Conservation (phyloP, 2,888 invertebrate species). For the Ditylenchus weischeri region DNA sequence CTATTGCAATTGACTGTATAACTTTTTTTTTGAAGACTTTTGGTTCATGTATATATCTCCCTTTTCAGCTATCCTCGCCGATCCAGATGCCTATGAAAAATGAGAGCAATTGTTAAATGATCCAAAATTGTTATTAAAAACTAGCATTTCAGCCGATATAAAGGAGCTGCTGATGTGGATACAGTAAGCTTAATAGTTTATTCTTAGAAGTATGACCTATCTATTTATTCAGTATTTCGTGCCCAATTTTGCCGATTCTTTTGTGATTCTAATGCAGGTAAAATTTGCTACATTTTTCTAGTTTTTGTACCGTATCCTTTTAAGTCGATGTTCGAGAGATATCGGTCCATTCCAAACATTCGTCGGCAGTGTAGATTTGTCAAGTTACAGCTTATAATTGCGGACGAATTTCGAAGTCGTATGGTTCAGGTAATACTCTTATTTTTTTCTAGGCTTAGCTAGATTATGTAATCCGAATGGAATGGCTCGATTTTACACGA, state of each 20-base stretch:
- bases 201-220: background rate
- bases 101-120: too few species aligned
- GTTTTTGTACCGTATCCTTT: too few species aligned
- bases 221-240: conserved; percentile 33
- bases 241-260: conserved; percentile 43
- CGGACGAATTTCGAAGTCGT: conserved; percentile 38
- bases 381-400: conserved; percentile 38
- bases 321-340: conserved; percentile 38
- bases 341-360: conserved; percentile 33
- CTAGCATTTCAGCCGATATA: conserved; percentile 19
- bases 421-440: conserved; percentile 25
- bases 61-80: conserved; percentile 27
- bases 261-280: conserved; percentile 37
- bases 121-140: too few species aligned
- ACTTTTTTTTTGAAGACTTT: too few species aligned
- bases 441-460: background rate
- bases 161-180: conserved; percentile 37
- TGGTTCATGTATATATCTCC: background rate
- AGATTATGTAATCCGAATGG: too few species aligned
- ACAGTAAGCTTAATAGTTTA: conserved; percentile 23
- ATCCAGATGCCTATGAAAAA: conserved; percentile 30
- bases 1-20: conserved; percentile 30
- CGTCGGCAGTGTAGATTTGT: conserved; percentile 34
- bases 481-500: too few species aligned
- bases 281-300: too few species aligned